Evolutionary conservation across 2,888 invertebrate species (phyloP), one percentile per base, ranked within the genome.

Genomic region (Agonopterix heracliana): DNA sequence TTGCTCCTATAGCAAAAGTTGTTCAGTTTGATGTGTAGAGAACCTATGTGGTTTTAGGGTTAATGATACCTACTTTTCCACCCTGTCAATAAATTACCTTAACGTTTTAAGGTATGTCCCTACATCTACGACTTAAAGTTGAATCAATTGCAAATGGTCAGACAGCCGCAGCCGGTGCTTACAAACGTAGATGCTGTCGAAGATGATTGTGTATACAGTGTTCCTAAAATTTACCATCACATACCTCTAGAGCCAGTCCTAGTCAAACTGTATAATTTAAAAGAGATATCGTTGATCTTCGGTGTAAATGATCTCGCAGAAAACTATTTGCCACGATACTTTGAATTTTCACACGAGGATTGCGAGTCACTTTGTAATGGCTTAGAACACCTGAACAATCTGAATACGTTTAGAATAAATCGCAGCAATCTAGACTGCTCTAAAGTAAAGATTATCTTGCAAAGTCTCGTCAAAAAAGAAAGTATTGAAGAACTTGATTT

Each of bases 401-500:
- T 93, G 34, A 84, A 68, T 63, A 71, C 87, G 45, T 84, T 93
- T 50, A 81, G 90, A 42, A 81, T 93, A 10, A 92, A 92, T 52
- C 81, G 90, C 40, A 92, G 92, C 59, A 90, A 89, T 56, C 68
- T 93, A 42, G 90, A 91, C 62, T 91, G 90, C 60, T 78, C 81
- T 0, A 91, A 91, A 67, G 88, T 88, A 0, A 91, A 91, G 50
- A 71, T 90, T 1, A 81, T 93, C 43, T 78, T 92, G 34, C 90
- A 90, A 63, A 81, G 89, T 55, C 71, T 89, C 13, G 75, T 81
- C 0, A 89, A 88, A 54, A 85, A 88, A 55, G 83, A 81, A 53
- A 72, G 83, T 58, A 73, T 93, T 34, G 84, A 89, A 54, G 91
- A 91, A 61, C 63, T 93, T 35, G 91, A 93, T 68, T 89, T 93